Conservation (phyloP, 1,140 invertebrate genomes). For the Anadara kagoshimensis region DNA sequence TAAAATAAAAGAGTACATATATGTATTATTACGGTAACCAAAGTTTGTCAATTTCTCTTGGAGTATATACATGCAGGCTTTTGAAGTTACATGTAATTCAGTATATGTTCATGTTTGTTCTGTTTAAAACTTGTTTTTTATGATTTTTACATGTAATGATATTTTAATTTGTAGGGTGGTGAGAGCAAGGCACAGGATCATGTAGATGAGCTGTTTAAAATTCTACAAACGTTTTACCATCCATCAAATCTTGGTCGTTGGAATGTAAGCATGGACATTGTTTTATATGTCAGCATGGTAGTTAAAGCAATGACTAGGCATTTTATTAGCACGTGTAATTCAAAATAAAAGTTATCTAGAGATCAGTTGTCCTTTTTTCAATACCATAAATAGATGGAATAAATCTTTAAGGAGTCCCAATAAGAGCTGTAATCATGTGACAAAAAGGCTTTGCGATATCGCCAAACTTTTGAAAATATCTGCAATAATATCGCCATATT, state of each 20-base stretch:
- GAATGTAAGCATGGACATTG: slow-evolving; percentile 74
- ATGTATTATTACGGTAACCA: too few relatives aligned
- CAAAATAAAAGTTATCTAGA: not conserved
- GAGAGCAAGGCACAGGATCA: slow-evolving; percentile 81
- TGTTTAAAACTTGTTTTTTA: not conserved
- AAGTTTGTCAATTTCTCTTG: too few relatives aligned
- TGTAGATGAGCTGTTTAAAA: slow-evolving; percentile 86
- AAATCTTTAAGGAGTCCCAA: not conserved
- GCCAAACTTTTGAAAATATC: too few relatives aligned
- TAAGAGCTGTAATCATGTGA: not conserved
- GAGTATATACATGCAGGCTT: too few relatives aligned
- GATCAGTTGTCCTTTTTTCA: not conserved
- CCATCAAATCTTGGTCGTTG: slow-evolving; percentile 90
- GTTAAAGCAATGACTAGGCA: too few relatives aligned
- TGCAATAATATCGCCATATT: too few relatives aligned
- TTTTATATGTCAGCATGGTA: too few relatives aligned
- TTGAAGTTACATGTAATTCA: too few relatives aligned
- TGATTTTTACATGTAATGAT: not conserved
- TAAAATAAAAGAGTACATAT: too few relatives aligned
- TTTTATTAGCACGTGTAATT: not conserved
- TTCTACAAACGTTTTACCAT: slow-evolving; percentile 91
- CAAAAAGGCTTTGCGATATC: too few relatives aligned
- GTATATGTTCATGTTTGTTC: too few relatives aligned
- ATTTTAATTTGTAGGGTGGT: slow-evolving; percentile 71
- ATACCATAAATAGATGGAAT: not conserved